phyloP scores from a whole-genome alignment of 2,888 invertebrate species.

The Polia nebulosa region DNA sequence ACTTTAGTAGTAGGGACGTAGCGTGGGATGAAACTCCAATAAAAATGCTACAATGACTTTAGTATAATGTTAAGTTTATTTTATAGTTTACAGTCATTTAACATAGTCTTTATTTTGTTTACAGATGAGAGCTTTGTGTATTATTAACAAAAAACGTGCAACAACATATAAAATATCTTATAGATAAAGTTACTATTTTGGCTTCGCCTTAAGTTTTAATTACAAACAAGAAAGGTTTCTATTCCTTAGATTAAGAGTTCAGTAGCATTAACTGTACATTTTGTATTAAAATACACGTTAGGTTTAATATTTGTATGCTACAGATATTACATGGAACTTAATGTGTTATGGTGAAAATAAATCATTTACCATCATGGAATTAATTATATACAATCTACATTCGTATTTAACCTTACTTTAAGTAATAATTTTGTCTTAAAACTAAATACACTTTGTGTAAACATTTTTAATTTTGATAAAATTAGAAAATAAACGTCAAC shows the following conservation, averaged over 20 bases:
- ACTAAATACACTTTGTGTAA: constrained; percentile 66
- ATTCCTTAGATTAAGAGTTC: constrained; percentile 72
- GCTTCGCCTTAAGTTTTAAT: constrained; percentile 79
- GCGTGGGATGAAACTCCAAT: constrained; percentile 20
- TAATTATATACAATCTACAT: constrained; percentile 70
- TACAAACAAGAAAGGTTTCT: constrained; percentile 77
- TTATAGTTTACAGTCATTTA: constrained; percentile 81
- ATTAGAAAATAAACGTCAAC: constrained; percentile 24
- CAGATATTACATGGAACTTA: constrained; percentile 58
- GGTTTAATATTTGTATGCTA: constrained; percentile 55
- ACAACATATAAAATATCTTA: constrained; percentile 80
- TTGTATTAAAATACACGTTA: constrained; percentile 76
- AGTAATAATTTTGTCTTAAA: constrained; percentile 53
- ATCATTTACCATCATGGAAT: constrained; percentile 41
- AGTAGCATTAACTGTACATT: constrained; percentile 77
- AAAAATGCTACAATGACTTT: constrained; percentile 44
- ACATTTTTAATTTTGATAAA: constrained; percentile 26
- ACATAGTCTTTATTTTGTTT: constrained; percentile 80
- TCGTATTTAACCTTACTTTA: constrained; percentile 53
- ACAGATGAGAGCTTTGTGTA: constrained; percentile 79
- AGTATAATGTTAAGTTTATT: constrained; percentile 73
- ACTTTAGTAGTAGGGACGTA: not conserved
- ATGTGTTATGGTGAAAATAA: constrained; percentile 42
- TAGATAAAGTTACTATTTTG: constrained; percentile 67
- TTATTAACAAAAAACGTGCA: constrained; percentile 81